phyloP scores from a whole-genome alignment of 2,888 invertebrate species.

The Orchestes rusci region DNA sequence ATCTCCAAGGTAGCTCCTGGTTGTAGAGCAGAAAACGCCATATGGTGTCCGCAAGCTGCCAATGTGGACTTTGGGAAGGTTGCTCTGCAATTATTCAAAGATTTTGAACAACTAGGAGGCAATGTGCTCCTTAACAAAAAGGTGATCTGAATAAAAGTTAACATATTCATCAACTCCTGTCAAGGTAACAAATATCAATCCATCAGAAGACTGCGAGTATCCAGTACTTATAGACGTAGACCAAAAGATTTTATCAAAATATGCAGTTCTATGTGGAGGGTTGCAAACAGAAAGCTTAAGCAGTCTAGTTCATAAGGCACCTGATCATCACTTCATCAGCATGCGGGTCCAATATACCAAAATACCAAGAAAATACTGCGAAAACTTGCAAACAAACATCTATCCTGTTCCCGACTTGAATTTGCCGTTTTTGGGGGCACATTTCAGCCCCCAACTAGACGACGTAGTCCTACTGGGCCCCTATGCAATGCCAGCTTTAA shows the following conservation, averaged over 20 bases:
- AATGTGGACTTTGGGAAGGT: conserved; percentile 86
- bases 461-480: conserved; percentile 86
- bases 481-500: conserved; percentile 87
- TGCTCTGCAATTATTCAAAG: conserved; percentile 67
- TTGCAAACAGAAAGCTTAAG: conserved; percentile 85
- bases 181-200: conserved; percentile 43
- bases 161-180: neutral
- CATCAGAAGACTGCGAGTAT: conserved; percentile 47
- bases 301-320: conserved; percentile 54
- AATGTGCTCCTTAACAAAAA: conserved; percentile 63
- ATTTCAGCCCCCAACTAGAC: conserved; percentile 91
- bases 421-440: conserved; percentile 93
- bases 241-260: conserved; percentile 52
- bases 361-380: conserved; percentile 63
- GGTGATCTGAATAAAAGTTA: conserved; percentile 45
- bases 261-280: conserved; percentile 87
- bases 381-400: conserved; percentile 80
- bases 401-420: conserved; percentile 97
- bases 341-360: conserved; percentile 91
- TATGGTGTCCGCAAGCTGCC: conserved; percentile 72
- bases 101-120: conserved; percentile 71
- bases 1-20: conserved; percentile 27
- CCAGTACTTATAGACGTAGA: conserved; percentile 45
- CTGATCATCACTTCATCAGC: conserved; percentile 63
- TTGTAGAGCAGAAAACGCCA: conserved; percentile 56